Evolutionary conservation across 2,888 invertebrate genomes (phyloP), one percentile per base, ranked within the genome.

Genomic region (Aphelenchoides bicaudatus): DNA sequence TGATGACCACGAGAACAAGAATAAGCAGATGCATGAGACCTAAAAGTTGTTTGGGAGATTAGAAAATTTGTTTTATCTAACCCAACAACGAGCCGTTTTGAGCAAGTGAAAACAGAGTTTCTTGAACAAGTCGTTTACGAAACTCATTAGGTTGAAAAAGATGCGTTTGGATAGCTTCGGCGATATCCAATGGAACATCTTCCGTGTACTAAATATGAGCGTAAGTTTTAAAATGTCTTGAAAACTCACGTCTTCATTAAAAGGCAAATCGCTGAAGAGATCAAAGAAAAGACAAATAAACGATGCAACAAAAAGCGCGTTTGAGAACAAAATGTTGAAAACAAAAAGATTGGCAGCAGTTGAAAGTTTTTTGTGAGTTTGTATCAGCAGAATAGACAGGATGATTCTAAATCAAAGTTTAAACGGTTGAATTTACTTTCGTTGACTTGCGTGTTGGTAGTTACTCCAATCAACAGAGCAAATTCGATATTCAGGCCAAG

Each of bases 141-240:
- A 74, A 75, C 39, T 74, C 72, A 25, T 62, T 61, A 5, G 70
- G 67, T 3, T 68, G 72, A 50, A 75, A 75, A n/a, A 76, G 53
- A 49, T 76, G 76, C 1, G 71, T 71, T 58, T 77, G 74, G 13
- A 76, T 63, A 1, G 73, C 73, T 61, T 76, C 75, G n/a, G 75
- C 74, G 19, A 75, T 65, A 29, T 70, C 62, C 6, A 74, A 58
- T 37, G 68, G 37, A 16, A 59, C 67, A 27, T 62, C 34, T 5
- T 29, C 61, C 16, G 46, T 50, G 23, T 56, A 30, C 13, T 28
- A 27, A 21, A 63, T 43, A 61, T 60, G 31, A 27, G 63, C 39
- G 50, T 49, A 49, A 27, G n/a, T 47, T 27, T 27, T 3, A 2
- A 13, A 16, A n/a, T n/a, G n/a, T n/a, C n/a, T n/a, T 34, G 16